These are phyloP conservation scores for Orthonyx spaldingii DNA, from an alignment of 2,113 vertebrate genomes.

Conservation along the genomic window DNA sequence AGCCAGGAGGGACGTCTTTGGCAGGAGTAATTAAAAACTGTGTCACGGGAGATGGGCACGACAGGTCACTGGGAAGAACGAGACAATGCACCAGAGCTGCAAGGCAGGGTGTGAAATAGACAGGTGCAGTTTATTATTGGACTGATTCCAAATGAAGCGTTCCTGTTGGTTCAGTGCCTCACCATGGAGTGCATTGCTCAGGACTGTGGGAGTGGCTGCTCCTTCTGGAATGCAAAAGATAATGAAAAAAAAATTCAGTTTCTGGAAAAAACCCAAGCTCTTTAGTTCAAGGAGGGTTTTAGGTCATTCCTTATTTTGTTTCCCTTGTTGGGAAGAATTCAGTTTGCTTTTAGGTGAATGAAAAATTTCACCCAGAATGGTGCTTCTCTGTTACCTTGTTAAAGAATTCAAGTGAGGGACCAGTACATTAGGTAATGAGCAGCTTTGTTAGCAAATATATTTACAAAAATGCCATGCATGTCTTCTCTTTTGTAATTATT, in stretches of 20 bases:
- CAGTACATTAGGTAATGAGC: neutral
- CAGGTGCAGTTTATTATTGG: neutral
- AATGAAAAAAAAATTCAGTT: neutral
- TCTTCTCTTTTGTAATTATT: neutral
- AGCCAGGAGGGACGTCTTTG: neutral
- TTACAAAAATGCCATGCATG: neutral
- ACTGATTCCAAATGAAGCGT: neutral
- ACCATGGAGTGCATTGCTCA: rapidly evolving
- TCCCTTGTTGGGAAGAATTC: neutral
- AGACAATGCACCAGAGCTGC: neutral
- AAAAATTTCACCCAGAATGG: neutral
- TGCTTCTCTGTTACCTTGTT: neutral
- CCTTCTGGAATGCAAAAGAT: neutral
- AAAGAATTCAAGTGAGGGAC: neutral
- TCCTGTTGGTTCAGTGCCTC: neutral
- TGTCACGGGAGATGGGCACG: neutral
- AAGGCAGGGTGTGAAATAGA: neutral
- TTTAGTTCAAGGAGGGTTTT: neutral
- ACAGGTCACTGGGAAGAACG: neutral
- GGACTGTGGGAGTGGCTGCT: neutral
- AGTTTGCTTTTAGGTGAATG: neutral
- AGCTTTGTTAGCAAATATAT: neutral
- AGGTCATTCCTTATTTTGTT: neutral
- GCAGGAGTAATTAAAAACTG: neutral
- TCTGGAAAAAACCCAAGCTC: neutral